phyloP scores from a whole-genome alignment of 2,888 invertebrate species.

The Calliopum simillimum region DNA sequence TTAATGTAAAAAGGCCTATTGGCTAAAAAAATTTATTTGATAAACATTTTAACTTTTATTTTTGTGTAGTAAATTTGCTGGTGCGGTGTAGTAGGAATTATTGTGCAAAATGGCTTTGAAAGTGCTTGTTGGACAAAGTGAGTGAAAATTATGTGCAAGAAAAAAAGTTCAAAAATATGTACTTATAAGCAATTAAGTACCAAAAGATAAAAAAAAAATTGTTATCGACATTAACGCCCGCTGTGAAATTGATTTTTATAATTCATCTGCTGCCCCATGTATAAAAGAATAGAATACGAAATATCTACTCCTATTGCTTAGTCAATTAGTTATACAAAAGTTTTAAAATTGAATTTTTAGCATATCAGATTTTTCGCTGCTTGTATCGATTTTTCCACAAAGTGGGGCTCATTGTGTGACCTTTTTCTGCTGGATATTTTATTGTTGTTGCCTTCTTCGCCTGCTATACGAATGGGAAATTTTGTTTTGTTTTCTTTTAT shows the following conservation, averaged over 20 bases:
- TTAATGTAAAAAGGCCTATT: no score
- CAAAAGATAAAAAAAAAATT: background rate
- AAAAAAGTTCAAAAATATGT: background rate
- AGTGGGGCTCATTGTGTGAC: slow-evolving; percentile 5
- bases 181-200: background rate
- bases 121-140: slow-evolving; percentile 87
- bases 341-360: background rate
- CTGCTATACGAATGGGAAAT: no score
- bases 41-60: slow-evolving; percentile 15
- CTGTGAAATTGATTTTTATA: background rate
- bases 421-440: slow-evolving; percentile 6
- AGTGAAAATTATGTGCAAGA: slow-evolving; percentile 68
- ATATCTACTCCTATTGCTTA: no score
- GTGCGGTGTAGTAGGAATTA: slow-evolving; percentile 14
- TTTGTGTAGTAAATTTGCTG: background rate
- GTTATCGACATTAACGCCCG: slow-evolving; percentile 5
- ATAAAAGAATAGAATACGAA: background rate
- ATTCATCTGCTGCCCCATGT: no score
- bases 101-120: slow-evolving; percentile 80
- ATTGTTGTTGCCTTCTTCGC: no score
- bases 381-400: slow-evolving; percentile 23
- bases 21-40: slow-evolving; percentile 21
- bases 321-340: background rate
- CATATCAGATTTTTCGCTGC: background rate
- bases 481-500: slow-evolving; percentile 4